Percentiles rank a stretch among this genome's conserved stretches.
Evolutionary conservation across 2,113 vertebrate species (phyloP).

Genomic region (Apteryx mantelli): DNA sequence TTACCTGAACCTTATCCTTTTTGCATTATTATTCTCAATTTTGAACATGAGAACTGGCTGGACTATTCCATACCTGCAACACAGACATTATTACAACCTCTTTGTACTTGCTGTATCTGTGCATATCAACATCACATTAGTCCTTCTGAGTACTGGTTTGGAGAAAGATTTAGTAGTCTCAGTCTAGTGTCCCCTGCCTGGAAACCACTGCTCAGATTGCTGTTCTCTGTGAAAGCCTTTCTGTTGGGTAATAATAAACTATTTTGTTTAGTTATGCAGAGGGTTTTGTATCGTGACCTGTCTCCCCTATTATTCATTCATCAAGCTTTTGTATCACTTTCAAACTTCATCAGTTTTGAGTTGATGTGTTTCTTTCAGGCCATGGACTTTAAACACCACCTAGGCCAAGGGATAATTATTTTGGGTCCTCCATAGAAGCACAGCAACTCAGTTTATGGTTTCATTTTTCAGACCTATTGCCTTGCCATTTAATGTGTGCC

Average conservation of each 20-base stretch:
- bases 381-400: neutral
- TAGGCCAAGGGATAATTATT: neutral
- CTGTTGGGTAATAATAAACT: neutral
- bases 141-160: neutral
- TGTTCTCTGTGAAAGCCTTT: neutral
- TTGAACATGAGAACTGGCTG: neutral
- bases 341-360: neutral
- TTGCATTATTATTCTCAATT: neutral
- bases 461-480: neutral
- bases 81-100: neutral
- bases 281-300: neutral
- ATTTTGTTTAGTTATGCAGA: neutral
- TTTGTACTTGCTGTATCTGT: neutral
- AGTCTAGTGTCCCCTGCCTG: neutral
- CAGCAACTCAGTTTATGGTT: neutral
- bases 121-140: rapidly evolving
- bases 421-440: neutral
- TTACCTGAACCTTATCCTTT: neutral
- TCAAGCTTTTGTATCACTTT: neutral
- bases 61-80: neutral
- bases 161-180: neutral
- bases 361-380: neutral
- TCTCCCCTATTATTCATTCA: neutral
- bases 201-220: neutral
- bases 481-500: neutral